Percentiles rank a stretch among this genome's conserved stretches.
These are phyloP conservation scores for Cerastoderma edule DNA, from an alignment of 2,888 invertebrate species.

Conservation along the genomic window DNA sequence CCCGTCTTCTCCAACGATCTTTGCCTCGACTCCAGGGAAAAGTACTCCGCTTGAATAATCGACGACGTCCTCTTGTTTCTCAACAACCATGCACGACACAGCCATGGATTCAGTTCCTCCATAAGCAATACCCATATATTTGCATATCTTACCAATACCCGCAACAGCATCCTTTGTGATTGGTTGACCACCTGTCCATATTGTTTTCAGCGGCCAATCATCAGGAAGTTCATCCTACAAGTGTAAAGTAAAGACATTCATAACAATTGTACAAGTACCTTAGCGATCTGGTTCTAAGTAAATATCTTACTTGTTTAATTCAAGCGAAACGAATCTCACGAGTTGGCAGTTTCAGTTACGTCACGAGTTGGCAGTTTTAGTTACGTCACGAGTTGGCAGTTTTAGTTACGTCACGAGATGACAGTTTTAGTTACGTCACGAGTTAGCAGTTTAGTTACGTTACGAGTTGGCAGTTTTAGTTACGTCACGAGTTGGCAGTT, in stretches of 20 bases:
- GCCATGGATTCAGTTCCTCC: not conserved
- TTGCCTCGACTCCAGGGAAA: constrained; percentile 31
- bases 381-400: not conserved
- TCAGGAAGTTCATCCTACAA: constrained; percentile 20
- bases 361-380: not conserved
- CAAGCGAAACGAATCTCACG: not conserved
- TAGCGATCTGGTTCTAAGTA: too few relatives aligned
- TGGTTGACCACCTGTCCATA: constrained; percentile 32
- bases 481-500: too few relatives aligned
- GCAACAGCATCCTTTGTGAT: not conserved
- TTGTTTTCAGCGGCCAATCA: constrained; percentile 29
- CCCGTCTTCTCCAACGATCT: constrained; percentile 35
- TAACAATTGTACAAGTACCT: not conserved
- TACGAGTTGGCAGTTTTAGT: not conserved
- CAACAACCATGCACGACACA: not conserved
- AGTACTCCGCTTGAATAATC: constrained; percentile 34
- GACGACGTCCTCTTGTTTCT: constrained; percentile 14
- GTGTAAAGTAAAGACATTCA: not conserved
- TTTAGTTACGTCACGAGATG: not conserved
- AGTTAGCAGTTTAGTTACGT: not conserved
- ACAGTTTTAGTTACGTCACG: not conserved
- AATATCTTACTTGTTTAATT: not conserved
- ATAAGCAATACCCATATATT: not conserved
- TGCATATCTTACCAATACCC: constrained; percentile 5
- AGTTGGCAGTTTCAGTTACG: not conserved